phyloP scores from a whole-genome alignment of 2,797 vertebrate genomes.

The Helicolenus hilgendorfi region DNA sequence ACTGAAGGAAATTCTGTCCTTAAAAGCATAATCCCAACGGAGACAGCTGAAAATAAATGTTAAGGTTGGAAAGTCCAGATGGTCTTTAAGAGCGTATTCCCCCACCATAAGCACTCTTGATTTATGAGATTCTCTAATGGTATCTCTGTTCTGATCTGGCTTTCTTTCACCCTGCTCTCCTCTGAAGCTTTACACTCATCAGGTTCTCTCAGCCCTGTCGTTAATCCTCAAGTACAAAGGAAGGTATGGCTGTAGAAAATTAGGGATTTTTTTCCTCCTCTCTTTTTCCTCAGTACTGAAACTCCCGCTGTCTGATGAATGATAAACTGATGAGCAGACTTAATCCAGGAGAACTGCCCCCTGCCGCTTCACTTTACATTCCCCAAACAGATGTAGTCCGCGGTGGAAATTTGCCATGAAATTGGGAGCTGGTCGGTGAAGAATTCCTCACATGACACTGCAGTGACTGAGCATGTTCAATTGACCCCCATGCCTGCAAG shows the following conservation, averaged over 20 bases:
- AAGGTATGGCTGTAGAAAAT: conserved; percentile 93
- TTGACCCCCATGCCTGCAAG: conserved; percentile 68
- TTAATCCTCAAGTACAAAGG: conserved; percentile 99
- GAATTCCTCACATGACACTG: conserved; percentile 82
- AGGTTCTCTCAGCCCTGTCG: conserved; percentile 93
- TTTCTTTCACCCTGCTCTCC: conserved; percentile 94
- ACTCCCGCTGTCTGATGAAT: conserved; percentile 93
- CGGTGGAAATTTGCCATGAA: conserved; percentile 88
- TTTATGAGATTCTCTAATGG: conserved; percentile 98
- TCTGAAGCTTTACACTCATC: conserved; percentile 97
- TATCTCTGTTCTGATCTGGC: conserved; percentile 97
- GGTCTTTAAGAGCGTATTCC: conserved; percentile 94
- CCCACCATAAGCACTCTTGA: conserved; percentile 95
- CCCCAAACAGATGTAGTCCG: conserved; percentile 89
- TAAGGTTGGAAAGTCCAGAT: conserved; percentile 97
- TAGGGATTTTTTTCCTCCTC: conserved; percentile 89
- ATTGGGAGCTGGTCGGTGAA: conserved; percentile 81
- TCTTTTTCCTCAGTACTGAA: conserved; percentile 70
- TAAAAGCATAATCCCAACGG: conserved; percentile 85
- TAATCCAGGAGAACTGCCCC: conserved; percentile 95
- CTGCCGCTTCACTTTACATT: conserved; percentile 93
- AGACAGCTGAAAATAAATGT: conserved; percentile 94
- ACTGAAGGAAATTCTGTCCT: conserved; percentile 62
- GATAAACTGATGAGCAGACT: conserved; percentile 92
- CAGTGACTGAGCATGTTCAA: conserved; percentile 75